phyloP scores from a whole-genome alignment of 2,797 vertebrate species.

The Lindbergichthys nudifrons region DNA sequence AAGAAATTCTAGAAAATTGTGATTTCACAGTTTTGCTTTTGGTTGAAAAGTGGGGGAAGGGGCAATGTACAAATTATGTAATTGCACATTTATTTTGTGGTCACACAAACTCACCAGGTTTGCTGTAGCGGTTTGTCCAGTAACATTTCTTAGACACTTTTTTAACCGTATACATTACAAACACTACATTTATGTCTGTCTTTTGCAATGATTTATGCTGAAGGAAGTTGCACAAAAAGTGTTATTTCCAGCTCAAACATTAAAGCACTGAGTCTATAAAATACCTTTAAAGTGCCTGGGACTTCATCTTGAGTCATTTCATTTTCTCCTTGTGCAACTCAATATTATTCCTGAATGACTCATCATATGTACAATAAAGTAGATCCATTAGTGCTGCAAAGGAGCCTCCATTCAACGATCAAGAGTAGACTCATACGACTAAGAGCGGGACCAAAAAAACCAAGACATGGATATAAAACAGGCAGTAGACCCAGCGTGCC shows the following conservation, averaged over 20 bases:
- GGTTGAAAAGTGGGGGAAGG: too few relatives aligned
- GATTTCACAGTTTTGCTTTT: too few relatives aligned
- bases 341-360: constrained; percentile 40
- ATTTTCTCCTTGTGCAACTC: constrained; percentile 25
- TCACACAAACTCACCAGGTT: too few relatives aligned
- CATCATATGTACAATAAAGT: constrained; percentile 34
- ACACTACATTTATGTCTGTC: background rate
- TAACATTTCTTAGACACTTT: background rate
- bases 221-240: constrained; percentile 19
- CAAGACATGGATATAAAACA: constrained; percentile 1
- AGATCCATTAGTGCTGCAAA: constrained; percentile 37
- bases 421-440: constrained; percentile 34
- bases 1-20: too few relatives aligned
- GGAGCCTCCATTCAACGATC: constrained; percentile 32
- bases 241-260: constrained; percentile 44
- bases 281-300: constrained; percentile 24
- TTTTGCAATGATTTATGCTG: constrained; percentile 31
- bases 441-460: constrained; percentile 34
- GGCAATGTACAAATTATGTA: too few relatives aligned
- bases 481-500: constrained; percentile 2
- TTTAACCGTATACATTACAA: background rate
- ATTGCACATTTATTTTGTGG: too few relatives aligned
- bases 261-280: constrained; percentile 39
- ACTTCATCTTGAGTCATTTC: constrained; percentile 8
- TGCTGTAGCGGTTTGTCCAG: too few relatives aligned